A percentile compares a stretch with the other conserved stretches of the same genome.
These are phyloP conservation scores for Siderastrea siderea DNA, from an alignment of 92 coral and sea anemone genomes.

Conservation along the genomic window DNA sequence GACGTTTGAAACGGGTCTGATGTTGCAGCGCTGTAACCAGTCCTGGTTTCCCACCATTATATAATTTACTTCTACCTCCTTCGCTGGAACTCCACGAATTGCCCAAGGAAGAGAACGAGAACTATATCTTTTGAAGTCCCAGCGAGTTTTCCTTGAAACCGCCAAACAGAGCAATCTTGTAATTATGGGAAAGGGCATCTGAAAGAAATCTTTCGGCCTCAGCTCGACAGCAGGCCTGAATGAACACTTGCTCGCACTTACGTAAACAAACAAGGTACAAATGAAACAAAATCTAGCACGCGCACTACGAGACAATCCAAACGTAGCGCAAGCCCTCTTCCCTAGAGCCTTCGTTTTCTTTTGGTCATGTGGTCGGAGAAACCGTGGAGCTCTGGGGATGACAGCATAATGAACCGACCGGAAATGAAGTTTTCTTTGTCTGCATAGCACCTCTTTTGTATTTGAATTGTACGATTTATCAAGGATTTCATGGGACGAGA, in stretches of 20 bases:
- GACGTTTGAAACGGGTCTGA: no score
- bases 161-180: background rate
- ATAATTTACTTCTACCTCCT: background rate
- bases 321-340: background rate
- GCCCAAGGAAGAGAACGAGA: background rate
- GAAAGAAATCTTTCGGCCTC: background rate
- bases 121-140: background rate
- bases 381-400: no score
- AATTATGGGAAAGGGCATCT: constrained; percentile 4
- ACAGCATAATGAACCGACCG: no score
- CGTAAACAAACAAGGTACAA: constrained; percentile 12
- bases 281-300: background rate
- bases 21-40: no score
- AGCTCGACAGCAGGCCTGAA: background rate
- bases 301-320: background rate
- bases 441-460: no score
- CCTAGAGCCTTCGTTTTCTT: background rate
- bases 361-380: no score
- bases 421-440: no score
- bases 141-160: background rate
- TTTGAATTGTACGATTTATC: no score
- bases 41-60: background rate
- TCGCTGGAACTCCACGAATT: background rate
- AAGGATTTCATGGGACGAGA: no score
- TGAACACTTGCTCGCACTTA: no score